A percentile compares a stretch with the other conserved stretches of the same genome.
These are phyloP conservation scores for Phrynocephalus guinanensis DNA, from an alignment of 2,797 vertebrate genomes.

Conservation along the genomic window DNA sequence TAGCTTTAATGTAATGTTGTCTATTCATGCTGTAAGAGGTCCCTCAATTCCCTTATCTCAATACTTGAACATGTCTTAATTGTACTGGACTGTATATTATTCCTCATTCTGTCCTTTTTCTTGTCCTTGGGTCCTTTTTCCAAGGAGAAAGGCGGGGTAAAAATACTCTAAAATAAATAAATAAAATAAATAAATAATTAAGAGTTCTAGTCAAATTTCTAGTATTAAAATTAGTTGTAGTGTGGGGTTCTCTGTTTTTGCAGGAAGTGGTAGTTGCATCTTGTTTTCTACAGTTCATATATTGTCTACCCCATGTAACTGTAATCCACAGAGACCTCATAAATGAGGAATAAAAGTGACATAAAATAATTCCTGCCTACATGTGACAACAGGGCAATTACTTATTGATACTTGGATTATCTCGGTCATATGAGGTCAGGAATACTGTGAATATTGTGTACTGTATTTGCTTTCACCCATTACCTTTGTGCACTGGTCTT, in stretches of 20 bases:
- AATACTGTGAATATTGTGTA: background rate
- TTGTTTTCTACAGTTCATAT: slow-evolving; percentile 56
- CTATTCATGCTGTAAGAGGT: no score
- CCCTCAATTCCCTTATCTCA: no score
- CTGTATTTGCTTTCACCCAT: background rate
- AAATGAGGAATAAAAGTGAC: background rate
- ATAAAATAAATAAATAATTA: slow-evolving; percentile 47
- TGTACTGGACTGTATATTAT: no score
- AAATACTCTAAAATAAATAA: no score
- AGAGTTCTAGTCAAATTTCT: slow-evolving; percentile 66
- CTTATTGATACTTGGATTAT: background rate
- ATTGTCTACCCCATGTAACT: background rate
- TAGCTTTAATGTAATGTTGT: no score
- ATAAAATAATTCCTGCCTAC: background rate
- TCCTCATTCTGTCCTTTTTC: no score
- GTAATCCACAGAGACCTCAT: background rate
- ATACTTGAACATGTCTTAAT: no score
- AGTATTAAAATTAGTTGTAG: slow-evolving; percentile 66
- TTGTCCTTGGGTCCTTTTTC: no score
- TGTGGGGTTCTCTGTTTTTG: slow-evolving; percentile 45
- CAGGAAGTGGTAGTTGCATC: slow-evolving; percentile 41
- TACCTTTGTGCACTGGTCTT: background rate
- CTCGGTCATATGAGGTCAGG: background rate
- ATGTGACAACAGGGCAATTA: background rate
- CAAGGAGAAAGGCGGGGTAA: no score